Evolutionary conservation across 1,140 invertebrate genomes (phyloP), one percentile per base, ranked within the genome.

Genomic region (Anastrepha obliqua): DNA sequence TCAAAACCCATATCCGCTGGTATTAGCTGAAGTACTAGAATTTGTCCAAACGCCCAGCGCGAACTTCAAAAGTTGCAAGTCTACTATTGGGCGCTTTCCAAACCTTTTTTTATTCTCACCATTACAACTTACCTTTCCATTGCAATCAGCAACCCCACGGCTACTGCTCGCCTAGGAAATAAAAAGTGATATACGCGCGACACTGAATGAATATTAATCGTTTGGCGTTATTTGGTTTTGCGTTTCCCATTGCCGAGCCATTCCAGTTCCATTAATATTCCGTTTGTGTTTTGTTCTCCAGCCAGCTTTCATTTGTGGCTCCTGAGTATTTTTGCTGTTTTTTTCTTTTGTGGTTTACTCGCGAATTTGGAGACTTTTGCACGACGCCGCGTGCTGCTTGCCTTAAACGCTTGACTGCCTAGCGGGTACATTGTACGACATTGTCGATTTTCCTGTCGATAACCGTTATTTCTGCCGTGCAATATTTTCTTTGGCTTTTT

Each of bases 161-260:
- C 44, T 55, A 55, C 58, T 86, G 13, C 51, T 86, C 44, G 51
- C n/a, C n/a, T 51, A 87, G 89, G 90, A 92, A 92, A 92, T 92
- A 92, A 91, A 92, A 92, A 92, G 91, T 92, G 91, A 92, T 92
- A 92, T 92, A 92, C 91, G 91, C 90, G 90, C 90, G 91, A 92
- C 91, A 91, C 91, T 89, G 91, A 91, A 92, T 92, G 91, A 92
- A 92, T 92, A 92, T 92, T 92, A 92, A 92, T 92, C 91, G 91
- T 88, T 89, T 89, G 13, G 65, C 51, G 20, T 87, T 55, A 65
- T 44, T 90, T 81, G 89, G 78, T 29, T 55, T 58, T 55, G 74
- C n/a, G 47, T n/a, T 81, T 81, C n/a, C 47, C 74, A 81, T 81
- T 81, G 47, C 74, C n/a, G 47, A 55, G 17, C 44, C 42, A 74